Evolutionary conservation across 1,140 invertebrate species (phyloP).

Genomic region (Drosophila setifemur): DNA sequence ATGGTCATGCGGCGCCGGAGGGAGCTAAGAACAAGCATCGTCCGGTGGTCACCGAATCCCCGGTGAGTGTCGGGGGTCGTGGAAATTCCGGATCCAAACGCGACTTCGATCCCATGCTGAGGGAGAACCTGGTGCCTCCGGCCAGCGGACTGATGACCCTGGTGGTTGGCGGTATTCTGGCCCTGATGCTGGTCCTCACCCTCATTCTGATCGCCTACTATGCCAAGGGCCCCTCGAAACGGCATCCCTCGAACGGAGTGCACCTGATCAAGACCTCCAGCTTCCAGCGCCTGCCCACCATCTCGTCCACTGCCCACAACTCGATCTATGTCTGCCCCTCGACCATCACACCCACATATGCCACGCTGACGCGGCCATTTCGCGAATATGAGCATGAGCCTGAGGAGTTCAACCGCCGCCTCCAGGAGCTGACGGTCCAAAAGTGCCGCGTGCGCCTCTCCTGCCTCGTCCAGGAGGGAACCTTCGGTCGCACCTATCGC

Average conservation of each 20-base stretch:
- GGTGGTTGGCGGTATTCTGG: constrained; percentile 74
- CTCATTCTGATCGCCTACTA: constrained; percentile 80
- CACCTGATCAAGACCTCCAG: constrained; percentile 80
- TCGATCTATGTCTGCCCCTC: constrained; percentile 81
- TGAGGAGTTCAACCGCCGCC: constrained; percentile 81
- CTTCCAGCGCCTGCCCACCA: constrained; percentile 78
- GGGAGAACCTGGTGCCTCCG: constrained; percentile 72
- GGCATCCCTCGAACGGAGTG: constrained; percentile 70
- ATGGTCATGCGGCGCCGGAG: constrained; percentile 46
- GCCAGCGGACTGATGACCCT: constrained; percentile 72
- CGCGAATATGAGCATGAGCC: constrained; percentile 81
- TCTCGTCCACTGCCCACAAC: constrained; percentile 75
- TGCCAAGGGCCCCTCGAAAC: constrained; percentile 77
- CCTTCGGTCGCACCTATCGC: constrained; percentile 95
- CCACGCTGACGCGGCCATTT: constrained; percentile 79
- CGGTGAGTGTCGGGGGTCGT: constrained; percentile 33
- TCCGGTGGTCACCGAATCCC: constrained; percentile 29
- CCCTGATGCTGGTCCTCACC: constrained; percentile 70
- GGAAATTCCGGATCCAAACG: constrained; percentile 42
- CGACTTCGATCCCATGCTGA: constrained; percentile 73
- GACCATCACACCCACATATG: constrained; percentile 75
- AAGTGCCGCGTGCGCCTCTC: constrained; percentile 89
- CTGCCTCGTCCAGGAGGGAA: constrained; percentile 92
- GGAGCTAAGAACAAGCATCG: constrained; percentile 44
- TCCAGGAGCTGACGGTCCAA: constrained; percentile 80